Evolutionary conservation across 1,140 invertebrate species (phyloP).

Genomic region (Drosophila watanabei): DNA sequence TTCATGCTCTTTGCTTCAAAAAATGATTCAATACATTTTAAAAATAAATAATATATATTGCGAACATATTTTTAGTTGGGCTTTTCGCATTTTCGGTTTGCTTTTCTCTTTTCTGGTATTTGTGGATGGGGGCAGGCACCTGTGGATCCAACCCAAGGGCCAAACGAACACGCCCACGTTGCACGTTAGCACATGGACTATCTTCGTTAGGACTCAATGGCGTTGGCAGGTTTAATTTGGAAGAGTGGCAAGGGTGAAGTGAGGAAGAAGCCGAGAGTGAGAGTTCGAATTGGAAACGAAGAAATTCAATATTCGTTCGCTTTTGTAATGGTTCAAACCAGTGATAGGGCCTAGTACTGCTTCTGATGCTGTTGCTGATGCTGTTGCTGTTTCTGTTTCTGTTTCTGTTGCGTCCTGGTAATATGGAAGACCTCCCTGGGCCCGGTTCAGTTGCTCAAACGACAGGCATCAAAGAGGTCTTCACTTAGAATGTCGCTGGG

Average conservation of each 20-base stretch:
- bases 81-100: constrained; percentile 15
- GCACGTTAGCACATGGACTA: background rate
- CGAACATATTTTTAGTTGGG: constrained; percentile 16
- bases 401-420: constrained; percentile 18
- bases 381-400: constrained; percentile 13
- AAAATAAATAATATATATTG: constrained; percentile 79
- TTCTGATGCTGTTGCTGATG: background rate
- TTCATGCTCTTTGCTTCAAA: constrained; percentile 55
- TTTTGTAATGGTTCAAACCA: constrained; percentile 46
- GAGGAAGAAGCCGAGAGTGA: constrained; percentile 38
- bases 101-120: constrained; percentile 25
- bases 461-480: constrained; percentile 20
- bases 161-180: constrained; percentile 22
- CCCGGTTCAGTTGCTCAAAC: constrained; percentile 25
- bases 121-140: background rate
- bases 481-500: constrained; percentile 32
- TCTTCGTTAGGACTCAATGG: background rate
- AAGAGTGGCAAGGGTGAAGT: constrained; percentile 7
- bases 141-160: constrained; percentile 38
- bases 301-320: constrained; percentile 53
- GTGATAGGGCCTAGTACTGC: constrained; percentile 11
- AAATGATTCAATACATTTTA: constrained; percentile 64
- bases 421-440: background rate
- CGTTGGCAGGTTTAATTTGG: constrained; percentile 14
- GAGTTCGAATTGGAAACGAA: constrained; percentile 50